Conservation (phyloP, 2,113 vertebrate genomes). For the Passer domesticus region DNA sequence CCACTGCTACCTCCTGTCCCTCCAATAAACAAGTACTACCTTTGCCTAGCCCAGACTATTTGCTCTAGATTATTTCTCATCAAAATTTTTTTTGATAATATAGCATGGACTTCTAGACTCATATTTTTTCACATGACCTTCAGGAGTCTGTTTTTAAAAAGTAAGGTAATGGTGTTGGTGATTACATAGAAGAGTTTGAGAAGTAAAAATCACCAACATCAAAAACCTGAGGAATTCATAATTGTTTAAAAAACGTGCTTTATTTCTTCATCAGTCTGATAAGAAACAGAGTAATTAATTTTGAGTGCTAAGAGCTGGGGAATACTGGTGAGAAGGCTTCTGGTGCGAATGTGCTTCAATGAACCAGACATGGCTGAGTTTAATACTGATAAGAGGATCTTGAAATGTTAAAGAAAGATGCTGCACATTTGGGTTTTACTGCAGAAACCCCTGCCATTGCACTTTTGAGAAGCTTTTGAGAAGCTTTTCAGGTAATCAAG, state of each 20-base stretch:
- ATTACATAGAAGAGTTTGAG: neutral
- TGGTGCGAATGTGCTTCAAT: neutral
- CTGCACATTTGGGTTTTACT: neutral
- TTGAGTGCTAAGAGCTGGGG: neutral
- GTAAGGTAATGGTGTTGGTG: neutral
- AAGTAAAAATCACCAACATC: neutral
- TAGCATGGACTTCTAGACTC: neutral
- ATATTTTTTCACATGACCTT: neutral
- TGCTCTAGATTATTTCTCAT: neutral
- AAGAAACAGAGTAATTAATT: neutral
- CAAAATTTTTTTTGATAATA: neutral
- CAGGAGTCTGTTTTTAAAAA: neutral
- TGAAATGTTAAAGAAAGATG: neutral
- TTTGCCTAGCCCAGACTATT: neutral
- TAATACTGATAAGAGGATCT: neutral
- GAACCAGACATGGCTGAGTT: neutral
- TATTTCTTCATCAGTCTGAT: neutral
- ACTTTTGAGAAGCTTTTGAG: neutral
- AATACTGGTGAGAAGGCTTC: neutral
- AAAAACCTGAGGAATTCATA: neutral
- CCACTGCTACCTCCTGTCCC: neutral
- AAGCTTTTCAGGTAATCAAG: neutral
- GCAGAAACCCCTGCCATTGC: neutral
- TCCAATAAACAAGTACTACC: neutral
- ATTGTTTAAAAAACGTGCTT: neutral